Base-by-base conservation (phyloP, 2,888 invertebrate genomes). In the Herminia tarsipennalis region DNA sequence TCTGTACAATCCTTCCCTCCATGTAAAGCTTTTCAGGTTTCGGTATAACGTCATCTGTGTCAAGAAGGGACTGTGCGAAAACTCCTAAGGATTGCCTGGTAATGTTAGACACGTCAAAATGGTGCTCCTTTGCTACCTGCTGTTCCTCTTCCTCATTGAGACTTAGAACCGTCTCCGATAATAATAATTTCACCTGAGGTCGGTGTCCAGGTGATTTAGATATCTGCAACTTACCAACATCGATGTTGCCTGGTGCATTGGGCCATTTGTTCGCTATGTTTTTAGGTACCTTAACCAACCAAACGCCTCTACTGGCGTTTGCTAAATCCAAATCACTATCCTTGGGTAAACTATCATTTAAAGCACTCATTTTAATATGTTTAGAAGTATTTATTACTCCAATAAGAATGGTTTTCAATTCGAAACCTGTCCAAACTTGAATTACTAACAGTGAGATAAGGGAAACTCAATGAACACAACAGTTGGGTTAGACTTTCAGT, bases 221-320 rank as follows among this genome's bases (percentile, higher is more conserved):
- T 72, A 99, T 98, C 76, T 95, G 96, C 39, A 99, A 90, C 86
- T 98, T 98, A 8, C 98, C 99, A 28, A 98, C 98, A 92, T 98
- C 98, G 73, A 97, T 94, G 76, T 96, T 96, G 28, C 96, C 96
- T n/a, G 96, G 94, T 5, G 97, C 95, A 79, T 96, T 97, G 77
- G 97, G 96, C 99, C 99, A 99, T 92, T 96, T 95, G 70, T 96
- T 97, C 3, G 98, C 97, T 66, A 99, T 95, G 83, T 99, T 99
- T 89, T 99, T 99, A 0, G 99, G 99, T 5, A 96, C 96, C 90
- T 99, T 99, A 0, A 99, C 99, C 4, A 99, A 93, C 99, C 99
- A 99, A 6, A 99, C 97, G 48, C 98, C 98, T 70, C 98, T 93
- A 10, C 95, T 95, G 9, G 97, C 96, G 81, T 98, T 97, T 10